phyloP scores from a whole-genome alignment of 2,797 vertebrate species.

The Anguilla obscura region DNA sequence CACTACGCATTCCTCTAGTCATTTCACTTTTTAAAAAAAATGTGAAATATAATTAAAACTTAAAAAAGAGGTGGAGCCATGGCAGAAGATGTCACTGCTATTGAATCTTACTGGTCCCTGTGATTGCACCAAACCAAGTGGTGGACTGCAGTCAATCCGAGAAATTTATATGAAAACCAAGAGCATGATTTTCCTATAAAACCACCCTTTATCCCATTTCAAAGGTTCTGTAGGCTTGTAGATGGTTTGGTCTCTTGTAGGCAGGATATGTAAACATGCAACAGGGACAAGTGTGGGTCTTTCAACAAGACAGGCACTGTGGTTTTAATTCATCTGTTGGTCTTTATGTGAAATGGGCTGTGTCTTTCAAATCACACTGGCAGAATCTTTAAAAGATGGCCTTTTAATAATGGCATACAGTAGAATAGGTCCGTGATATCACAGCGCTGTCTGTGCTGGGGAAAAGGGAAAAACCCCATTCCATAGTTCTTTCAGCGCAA shows the following conservation, averaged over 20 bases:
- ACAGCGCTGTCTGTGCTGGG: neutral
- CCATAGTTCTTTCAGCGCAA: neutral
- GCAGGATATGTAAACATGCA: conserved; percentile 4
- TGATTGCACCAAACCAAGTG: neutral
- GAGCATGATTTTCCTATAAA: neutral
- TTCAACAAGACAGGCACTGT: neutral
- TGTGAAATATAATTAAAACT: neutral
- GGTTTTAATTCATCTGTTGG: neutral
- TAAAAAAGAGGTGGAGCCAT: neutral
- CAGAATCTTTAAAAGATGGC: conserved; percentile 19
- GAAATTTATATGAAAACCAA: neutral
- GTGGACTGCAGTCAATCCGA: neutral
- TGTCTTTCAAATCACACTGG: neutral
- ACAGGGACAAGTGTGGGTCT: neutral
- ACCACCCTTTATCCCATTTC: neutral
- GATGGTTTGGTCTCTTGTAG: neutral
- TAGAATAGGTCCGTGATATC: neutral
- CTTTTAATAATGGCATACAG: neutral
- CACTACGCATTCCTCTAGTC: too few species aligned
- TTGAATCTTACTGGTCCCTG: neutral
- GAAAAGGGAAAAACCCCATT: neutral
- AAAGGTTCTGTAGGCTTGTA: neutral
- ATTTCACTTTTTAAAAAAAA: too few species aligned
- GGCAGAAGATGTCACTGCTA: neutral
- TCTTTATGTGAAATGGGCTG: conserved; percentile 1